phyloP scores from a whole-genome alignment of 2,888 invertebrate genomes.

The Muscina levida region DNA sequence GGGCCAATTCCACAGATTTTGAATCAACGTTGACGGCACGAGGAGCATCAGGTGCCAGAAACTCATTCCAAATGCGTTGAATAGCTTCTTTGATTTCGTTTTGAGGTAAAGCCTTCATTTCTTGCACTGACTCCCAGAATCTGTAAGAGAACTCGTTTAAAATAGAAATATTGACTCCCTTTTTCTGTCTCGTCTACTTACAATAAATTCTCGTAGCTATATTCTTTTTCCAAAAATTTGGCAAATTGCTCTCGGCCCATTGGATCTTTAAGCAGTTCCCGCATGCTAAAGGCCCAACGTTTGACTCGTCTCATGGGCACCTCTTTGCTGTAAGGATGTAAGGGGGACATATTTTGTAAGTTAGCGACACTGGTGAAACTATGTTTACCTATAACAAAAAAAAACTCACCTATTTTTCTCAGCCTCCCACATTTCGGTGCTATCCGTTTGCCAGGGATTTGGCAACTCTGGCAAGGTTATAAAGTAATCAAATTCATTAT shows the following conservation, averaged over 20 bases:
- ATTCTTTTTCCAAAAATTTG: conserved; percentile 97
- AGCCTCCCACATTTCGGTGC: conserved; percentile 97
- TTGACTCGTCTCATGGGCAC: conserved; percentile 95
- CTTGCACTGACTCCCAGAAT: conserved; percentile 97
- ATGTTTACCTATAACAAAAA: background rate
- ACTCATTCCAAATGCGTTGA: conserved; percentile 95
- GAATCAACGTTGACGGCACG: conserved; percentile 99
- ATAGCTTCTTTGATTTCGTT: conserved; percentile 91
- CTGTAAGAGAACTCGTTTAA: conserved; percentile 81
- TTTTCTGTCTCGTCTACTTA: conserved; percentile 80
- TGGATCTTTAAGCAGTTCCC: conserved; percentile 96
- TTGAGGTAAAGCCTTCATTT: conserved; percentile 93
- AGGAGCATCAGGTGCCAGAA: conserved; percentile 94
- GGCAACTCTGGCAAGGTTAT: conserved; percentile 95
- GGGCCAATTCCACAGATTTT: conserved; percentile 90
- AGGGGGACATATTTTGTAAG: conserved; percentile 18
- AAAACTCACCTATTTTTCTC: conserved; percentile 90
- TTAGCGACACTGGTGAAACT: background rate
- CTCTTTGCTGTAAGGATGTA: conserved; percentile 86
- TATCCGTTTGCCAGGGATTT: conserved; percentile 98
- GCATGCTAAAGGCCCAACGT: conserved; percentile 97
- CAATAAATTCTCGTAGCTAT: conserved; percentile 99
- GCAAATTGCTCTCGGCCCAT: conserved; percentile 97
- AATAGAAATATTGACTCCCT: background rate
- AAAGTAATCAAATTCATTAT: conserved; percentile 97